Base-by-base conservation (phyloP, 2,888 invertebrate genomes). In the Poecilobothrus nobilitatus region DNA sequence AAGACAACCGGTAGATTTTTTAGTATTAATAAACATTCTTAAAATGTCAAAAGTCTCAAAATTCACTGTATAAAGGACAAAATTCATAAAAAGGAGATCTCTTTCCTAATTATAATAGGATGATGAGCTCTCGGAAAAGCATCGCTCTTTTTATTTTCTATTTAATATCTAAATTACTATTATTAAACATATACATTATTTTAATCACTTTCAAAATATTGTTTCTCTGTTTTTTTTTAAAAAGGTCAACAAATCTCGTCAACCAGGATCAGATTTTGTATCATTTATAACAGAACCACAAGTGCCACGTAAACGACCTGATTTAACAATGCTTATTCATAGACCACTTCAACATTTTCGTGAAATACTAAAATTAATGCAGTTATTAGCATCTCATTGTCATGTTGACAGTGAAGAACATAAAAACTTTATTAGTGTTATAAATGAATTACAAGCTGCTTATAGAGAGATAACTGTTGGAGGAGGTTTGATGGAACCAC, bases 401-500 rank as follows among this genome's bases (percentile, higher is more conserved):
- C 81, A 80, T 34, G 78, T 79, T 64, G 82, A 82, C 69, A 81
- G 78, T 63, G 82, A 82, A 73, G 82, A 82, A 74, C 80, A 80
- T 71, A 80, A 79, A 74, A 82, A 82, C 71, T 82, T 82, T 61
- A 78, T 74, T 53, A 78, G 74, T 44, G 81, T 82, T n/a, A 82
- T 82, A 4, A 77, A 75, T n/a, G 82, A 82, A 70, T 71, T 83
- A 68, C 83, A 90, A 86, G 83, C 84, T 69, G 87, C 87, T 66
- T 93, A 93, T 79, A 87, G 91, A 76, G 92, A 92, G 77, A 91
- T 92, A 18, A 93, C 92, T 0, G 89, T 91, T 9, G 91, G 89
- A 71, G 91, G 91, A 20, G 92, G 92, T 4, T 83, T 93, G 7
- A 94, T 93, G 93, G 93, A 93, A 73, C 89, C 93, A 0, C 86